Evolutionary conservation across 2,113 vertebrate genomes (phyloP).

Genomic region (Cheilinus undulatus): DNA sequence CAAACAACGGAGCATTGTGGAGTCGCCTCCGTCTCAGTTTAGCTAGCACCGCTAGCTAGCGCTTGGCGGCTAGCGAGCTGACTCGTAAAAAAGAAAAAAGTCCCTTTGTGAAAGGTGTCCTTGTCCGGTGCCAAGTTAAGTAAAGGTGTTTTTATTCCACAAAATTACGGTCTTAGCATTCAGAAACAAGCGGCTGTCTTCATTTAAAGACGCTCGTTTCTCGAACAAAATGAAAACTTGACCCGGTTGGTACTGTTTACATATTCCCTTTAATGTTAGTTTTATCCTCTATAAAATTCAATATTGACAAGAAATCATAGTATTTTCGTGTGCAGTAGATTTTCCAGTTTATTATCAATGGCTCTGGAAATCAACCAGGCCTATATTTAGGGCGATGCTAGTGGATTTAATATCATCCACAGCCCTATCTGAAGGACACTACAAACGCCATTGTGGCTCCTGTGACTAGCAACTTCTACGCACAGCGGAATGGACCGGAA

Average conservation of each 20-base stretch:
- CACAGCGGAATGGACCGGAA: conserved; percentile 73
- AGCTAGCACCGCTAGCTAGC: conserved; percentile 82
- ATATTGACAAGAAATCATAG: conserved; percentile 85
- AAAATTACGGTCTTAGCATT: conserved; percentile 76
- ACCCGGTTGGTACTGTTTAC: conserved; percentile 87
- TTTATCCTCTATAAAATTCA: conserved; percentile 83
- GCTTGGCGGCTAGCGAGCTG: conserved; percentile 79
- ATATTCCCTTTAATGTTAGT: conserved; percentile 86
- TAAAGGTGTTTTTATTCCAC: conserved; percentile 78
- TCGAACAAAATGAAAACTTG: conserved; percentile 87
- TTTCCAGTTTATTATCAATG: conserved; percentile 88
- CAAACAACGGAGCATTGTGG: conserved; percentile 71
- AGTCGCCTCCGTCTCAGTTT: conserved; percentile 75
- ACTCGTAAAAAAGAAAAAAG: conserved; percentile 76
- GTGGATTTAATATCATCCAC: conserved; percentile 87
- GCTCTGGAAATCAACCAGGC: conserved; percentile 86
- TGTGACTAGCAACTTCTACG: conserved; percentile 75
- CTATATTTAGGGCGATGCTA: conserved; percentile 88
- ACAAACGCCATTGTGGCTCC: conserved; percentile 87
- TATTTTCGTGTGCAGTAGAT: conserved; percentile 87
- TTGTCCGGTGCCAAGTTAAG: conserved; percentile 81
- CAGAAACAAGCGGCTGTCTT: conserved; percentile 80
- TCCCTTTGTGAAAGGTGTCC: conserved; percentile 81
- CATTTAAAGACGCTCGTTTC: conserved; percentile 81
- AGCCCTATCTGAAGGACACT: conserved; percentile 83